Evolutionary conservation across 2,888 invertebrate genomes (phyloP), one percentile per base, ranked within the genome.

Genomic region (Syrista parreyssii): DNA sequence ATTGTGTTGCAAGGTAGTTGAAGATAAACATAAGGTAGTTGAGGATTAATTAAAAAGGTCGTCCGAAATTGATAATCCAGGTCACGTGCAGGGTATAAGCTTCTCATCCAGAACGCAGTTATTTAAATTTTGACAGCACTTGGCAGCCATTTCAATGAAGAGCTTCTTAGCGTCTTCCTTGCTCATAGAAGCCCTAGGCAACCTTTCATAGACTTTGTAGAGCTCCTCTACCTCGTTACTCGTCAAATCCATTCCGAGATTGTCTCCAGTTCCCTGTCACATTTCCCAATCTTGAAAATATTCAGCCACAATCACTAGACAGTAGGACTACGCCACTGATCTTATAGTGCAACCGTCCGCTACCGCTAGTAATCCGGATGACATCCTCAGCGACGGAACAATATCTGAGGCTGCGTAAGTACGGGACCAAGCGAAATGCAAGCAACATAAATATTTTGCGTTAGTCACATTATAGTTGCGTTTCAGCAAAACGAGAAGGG

Each of bases 121-220:
- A 4, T 82, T 75, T 12, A 79, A 73, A 76, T 85, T 76, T 35
- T 80, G 78, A 40, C 87, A 87, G 76, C 86, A 87, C 30, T 77
- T 82, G 4, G 80, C 79, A 12, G 80, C 82, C 30, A 79, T 78
- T 11, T 78, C 75, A 15, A 76, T 72, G 31, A 84, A 77, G 23
- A 76, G n/a, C 34, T 76, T 79, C 68, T 75, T 75, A 23, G 74
- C 55, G 9, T 83, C 79, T 0, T 79, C 78, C 73, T 80, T 79
- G n/a, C 31, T 76, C 36, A 35, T 72, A 33, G 85, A 74, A 30
- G 78, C 77, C 74, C 87, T 82, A 1, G 84, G 78, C 6, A 79
- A 30, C 30, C 86, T 82, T 11, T 82, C 76, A 68, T 77, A 77
- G n/a, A 86, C 72, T 11, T 82, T 75, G 74, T 81, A 85, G 9